phyloP scores from a whole-genome alignment of 2,113 vertebrate genomes.

The Forbesichthys agassizii region DNA sequence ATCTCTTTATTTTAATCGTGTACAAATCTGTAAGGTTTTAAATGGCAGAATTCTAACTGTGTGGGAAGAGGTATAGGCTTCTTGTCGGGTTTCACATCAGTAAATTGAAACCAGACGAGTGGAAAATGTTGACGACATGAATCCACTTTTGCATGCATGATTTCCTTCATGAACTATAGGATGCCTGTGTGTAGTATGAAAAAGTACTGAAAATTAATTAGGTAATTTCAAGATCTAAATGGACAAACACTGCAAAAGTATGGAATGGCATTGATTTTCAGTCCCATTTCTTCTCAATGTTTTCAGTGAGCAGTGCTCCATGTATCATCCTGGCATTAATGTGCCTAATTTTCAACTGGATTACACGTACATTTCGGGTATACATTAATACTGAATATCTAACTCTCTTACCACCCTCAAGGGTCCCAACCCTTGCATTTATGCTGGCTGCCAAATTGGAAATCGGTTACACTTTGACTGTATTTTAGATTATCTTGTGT shows the following conservation, averaged over 20 bases:
- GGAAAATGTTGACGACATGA: constrained; percentile 8
- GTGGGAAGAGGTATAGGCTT: background rate
- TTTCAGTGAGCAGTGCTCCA: no score
- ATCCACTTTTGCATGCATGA: background rate
- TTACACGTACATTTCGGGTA: no score
- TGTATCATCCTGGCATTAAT: no score
- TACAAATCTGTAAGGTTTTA: background rate
- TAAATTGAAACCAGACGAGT: constrained; percentile 27
- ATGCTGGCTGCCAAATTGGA: no score
- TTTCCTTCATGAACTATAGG: background rate
- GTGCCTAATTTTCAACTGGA: no score
- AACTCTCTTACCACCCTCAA: no score
- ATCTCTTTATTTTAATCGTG: no score
- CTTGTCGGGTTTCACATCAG: constrained; percentile 20
- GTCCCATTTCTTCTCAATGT: background rate
- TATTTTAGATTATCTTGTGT: no score
- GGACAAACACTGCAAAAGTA: background rate
- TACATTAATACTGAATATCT: no score
- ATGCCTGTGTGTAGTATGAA: background rate
- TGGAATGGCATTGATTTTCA: background rate
- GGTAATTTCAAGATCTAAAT: background rate
- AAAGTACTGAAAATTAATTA: background rate
- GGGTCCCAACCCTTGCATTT: no score
- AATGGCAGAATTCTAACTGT: background rate
- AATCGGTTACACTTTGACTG: no score